phyloP scores from a whole-genome alignment of 2,797 vertebrate genomes.

The Smutsia temminckii region DNA sequence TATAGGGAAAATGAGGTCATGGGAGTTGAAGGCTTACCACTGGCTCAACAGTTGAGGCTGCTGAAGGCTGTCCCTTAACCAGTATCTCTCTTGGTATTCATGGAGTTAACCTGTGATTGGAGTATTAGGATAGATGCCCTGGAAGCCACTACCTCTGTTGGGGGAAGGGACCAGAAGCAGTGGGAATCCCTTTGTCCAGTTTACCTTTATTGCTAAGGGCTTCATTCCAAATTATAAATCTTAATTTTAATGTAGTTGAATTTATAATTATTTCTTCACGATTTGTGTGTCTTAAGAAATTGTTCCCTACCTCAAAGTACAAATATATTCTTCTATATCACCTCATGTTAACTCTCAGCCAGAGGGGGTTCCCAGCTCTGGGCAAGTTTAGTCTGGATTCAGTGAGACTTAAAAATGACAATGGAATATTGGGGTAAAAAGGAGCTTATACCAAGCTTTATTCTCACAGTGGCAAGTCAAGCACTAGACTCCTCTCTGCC shows the following conservation, averaged over 20 bases:
- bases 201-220: too few relatives aligned
- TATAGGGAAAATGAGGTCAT: neutral
- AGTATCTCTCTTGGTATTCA: neutral
- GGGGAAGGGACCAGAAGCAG: too few relatives aligned
- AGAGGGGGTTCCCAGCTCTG: too few relatives aligned
- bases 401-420: too few relatives aligned
- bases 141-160: neutral
- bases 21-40: neutral
- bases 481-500: too few relatives aligned
- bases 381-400: too few relatives aligned
- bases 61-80: neutral
- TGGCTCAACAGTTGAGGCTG: neutral
- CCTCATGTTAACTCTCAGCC: too few relatives aligned
- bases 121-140: neutral
- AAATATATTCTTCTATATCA: neutral
- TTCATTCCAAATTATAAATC: too few relatives aligned
- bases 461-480: too few relatives aligned
- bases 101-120: neutral
- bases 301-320: neutral
- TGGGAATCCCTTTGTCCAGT: too few relatives aligned
- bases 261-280: neutral
- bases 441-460: too few relatives aligned
- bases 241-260: neutral
- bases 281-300: neutral
- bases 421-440: too few relatives aligned